Base-by-base conservation (phyloP, 1,140 invertebrate species). In the Sitobion miscanthi region DNA sequence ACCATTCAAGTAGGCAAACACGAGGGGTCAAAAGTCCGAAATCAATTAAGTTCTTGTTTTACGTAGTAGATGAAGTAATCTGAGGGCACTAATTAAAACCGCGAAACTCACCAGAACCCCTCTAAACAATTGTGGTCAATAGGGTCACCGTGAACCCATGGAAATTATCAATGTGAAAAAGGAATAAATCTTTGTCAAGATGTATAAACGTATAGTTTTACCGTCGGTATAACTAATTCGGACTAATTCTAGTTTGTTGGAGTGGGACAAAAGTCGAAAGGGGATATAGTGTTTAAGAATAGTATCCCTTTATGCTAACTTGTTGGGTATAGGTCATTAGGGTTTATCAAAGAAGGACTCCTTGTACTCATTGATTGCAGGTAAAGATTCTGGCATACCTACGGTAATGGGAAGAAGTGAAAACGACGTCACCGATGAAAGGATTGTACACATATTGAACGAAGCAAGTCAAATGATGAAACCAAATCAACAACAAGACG, bases 381-480 rank as follows among this genome's bases (percentile, higher is more conserved):
- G 98, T 95, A 98, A 97, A 96, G 97, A 98, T 95, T 93, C 97
- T 94, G 97, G 97, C 91, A 96, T 97, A 95, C 97, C 97, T 93
- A 96, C 97, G 85, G 98, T 97, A 94, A 95, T 95, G 85, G 95
- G 95, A 35, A 97, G 97, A 93, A 95, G 96, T 77, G 96, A 96
- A 88, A 96, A 97, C 90, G 98, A 98, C 94, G 97, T 97, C 94
- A 98, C 97, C 57, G 98, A 99, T 94, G 99, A 99, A 94, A 96
- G 98, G 93, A 97, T 99, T 93, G 98, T 97, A 35, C 98, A 99
- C 95, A 99, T 99, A 95, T 96, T 99, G 25, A 98, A 96, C 94
- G 98, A 99, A 95, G 98, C 98, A 6, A 97, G 97, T 47, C 97
- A 98, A 94, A 96, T 97, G 94, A 95, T 96, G 95, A 95, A 95